Percentiles rank a stretch among this genome's conserved stretches.
Conservation (phyloP, 2,797 vertebrate genomes). For the Prionace glauca region DNA sequence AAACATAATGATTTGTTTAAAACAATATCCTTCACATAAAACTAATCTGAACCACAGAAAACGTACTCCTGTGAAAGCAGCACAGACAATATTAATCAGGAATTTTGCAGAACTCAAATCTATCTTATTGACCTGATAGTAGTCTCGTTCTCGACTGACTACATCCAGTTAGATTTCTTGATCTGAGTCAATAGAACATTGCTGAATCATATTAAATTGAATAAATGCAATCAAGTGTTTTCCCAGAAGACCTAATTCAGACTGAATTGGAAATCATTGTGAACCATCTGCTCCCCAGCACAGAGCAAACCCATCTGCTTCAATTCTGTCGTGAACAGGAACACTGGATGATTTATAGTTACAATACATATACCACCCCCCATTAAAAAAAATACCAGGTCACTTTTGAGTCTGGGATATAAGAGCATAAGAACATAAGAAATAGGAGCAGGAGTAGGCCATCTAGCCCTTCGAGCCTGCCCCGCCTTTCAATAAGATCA, state of each 20-base stretch:
- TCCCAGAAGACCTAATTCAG: conserved; percentile 23
- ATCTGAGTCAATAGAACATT: conserved; percentile 14
- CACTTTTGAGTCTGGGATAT: background rate
- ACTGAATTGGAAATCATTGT: background rate
- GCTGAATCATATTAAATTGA: conserved; percentile 27
- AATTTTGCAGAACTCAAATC: background rate
- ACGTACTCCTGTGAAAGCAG: background rate
- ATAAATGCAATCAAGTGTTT: conserved; percentile 36
- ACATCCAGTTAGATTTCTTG: background rate
- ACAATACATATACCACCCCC: too few species aligned
- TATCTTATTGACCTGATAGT: background rate
- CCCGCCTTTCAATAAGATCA: too few species aligned
- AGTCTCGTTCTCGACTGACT: background rate
- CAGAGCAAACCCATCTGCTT: background rate
- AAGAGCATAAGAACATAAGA: background rate
- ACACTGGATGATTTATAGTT: background rate
- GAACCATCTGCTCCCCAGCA: background rate
- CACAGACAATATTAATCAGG: too few species aligned
- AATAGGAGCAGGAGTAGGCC: too few species aligned
- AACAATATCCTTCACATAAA: background rate
- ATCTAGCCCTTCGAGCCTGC: too few species aligned
- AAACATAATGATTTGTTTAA: background rate
- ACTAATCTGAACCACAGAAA: background rate
- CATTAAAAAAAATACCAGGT: too few species aligned
- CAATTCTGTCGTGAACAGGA: background rate